Conservation (phyloP, 2,888 invertebrate genomes). For the Nasonovia ribisnigri region DNA sequence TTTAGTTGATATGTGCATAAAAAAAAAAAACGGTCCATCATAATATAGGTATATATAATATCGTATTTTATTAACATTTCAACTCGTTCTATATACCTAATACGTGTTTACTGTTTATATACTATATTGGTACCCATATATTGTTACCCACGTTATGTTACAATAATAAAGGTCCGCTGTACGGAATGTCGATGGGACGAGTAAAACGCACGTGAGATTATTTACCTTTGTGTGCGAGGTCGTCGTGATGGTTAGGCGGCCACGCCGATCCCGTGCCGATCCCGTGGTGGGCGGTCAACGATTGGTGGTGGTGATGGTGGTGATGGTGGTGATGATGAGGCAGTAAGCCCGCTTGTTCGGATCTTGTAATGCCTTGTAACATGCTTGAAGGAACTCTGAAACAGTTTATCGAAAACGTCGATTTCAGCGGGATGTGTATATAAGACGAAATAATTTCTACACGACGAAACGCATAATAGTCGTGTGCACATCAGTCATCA, state of each 20-base stretch:
- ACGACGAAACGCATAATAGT: not conserved
- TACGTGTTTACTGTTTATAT: not conserved
- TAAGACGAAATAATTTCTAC: not conserved
- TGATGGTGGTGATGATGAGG: constrained; percentile 68
- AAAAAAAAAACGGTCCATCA: not conserved
- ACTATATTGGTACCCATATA: not conserved
- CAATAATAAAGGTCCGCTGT: not conserved
- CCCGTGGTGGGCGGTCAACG: constrained; percentile 67
- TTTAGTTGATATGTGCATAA: not conserved
- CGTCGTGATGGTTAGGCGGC: constrained; percentile 68
- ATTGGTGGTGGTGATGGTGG: constrained; percentile 67
- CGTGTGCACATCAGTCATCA: not conserved
- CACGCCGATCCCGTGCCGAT: constrained; percentile 67
- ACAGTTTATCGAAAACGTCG: constrained; percentile 14
- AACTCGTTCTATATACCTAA: not conserved
- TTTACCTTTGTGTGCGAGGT: constrained; percentile 69
- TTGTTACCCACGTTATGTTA: not conserved
- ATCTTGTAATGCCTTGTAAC: constrained; percentile 68
- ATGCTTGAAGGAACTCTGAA: constrained; percentile 66
- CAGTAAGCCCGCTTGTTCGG: constrained; percentile 68
- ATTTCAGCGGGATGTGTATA: not conserved
- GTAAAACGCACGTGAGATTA: not conserved
- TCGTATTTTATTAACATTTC: not conserved
- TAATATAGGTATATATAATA: not conserved
- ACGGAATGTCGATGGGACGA: not conserved